Conservation (phyloP, 2,113 vertebrate species). For the Melanerpes aurifrons region DNA sequence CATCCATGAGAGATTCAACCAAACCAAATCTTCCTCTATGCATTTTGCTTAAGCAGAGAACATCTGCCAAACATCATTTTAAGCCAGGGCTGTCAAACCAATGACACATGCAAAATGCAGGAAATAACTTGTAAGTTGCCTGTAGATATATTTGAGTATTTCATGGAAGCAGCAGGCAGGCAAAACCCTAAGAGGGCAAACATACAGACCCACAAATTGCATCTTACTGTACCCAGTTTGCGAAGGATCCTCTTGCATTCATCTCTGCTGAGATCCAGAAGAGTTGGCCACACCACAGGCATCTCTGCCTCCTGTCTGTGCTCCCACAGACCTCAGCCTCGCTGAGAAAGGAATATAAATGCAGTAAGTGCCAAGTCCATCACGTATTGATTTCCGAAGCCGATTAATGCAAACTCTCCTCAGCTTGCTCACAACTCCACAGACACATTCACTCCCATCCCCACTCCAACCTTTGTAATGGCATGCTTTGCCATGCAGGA, state of each 20-base stretch:
- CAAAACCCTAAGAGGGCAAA: background rate
- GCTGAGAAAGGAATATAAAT: conserved; percentile 27
- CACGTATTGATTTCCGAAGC: background rate
- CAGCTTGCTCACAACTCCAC: background rate
- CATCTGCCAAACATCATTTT: background rate
- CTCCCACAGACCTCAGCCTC: conserved; percentile 74
- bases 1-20: background rate
- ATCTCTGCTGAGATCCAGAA: conserved; percentile 97
- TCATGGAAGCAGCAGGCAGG: background rate
- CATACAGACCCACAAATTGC: conserved; percentile 31
- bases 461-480: background rate
- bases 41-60: background rate
- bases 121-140: conserved; percentile 14
- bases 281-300: conserved; percentile 98
- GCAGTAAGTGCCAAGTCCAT: background rate
- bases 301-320: conserved; percentile 79
- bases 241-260: conserved; percentile 98
- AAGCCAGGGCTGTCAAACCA: conserved; percentile 21
- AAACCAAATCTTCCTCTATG: background rate
- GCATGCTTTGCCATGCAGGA: background rate
- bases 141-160: background rate
- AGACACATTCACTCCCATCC: background rate
- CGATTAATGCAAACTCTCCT: background rate
- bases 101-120: conserved; percentile 1
- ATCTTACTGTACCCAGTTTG: conserved; percentile 88